A percentile compares a stretch with the other conserved stretches of the same genome.
These are phyloP conservation scores for Drosophila acutilabella DNA, from an alignment of 2,888 invertebrate species.

Conservation along the genomic window DNA sequence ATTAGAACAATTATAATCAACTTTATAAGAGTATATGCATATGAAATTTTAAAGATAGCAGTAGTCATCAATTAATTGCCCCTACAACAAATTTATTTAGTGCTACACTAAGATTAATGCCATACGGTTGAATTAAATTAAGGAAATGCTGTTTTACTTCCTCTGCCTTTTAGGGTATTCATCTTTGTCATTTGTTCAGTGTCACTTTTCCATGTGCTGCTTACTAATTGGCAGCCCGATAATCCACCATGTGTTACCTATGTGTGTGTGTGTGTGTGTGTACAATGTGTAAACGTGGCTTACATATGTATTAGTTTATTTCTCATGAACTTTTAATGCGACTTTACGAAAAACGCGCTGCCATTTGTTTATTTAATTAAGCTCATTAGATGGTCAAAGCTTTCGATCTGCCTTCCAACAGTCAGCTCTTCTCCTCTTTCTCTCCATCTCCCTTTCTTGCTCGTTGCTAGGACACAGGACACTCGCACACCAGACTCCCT, in stretches of 20 bases:
- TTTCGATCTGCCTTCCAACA: slow-evolving; percentile 21
- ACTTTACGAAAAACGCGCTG: slow-evolving; percentile 48
- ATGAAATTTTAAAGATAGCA: too few species aligned
- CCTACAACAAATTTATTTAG: too few species aligned
- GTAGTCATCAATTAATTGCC: too few species aligned
- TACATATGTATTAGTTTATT: slow-evolving; percentile 41
- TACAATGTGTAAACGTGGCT: slow-evolving; percentile 13
- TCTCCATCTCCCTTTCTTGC: slow-evolving; percentile 61
- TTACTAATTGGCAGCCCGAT: slow-evolving; percentile 36
- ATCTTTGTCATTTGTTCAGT: neutral
- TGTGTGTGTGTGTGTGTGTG: slow-evolving; percentile 17
- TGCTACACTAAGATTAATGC: too few species aligned
- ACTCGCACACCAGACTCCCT: slow-evolving; percentile 36
- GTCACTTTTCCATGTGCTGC: neutral
- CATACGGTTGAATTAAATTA: too few species aligned
- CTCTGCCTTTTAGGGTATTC: slow-evolving; percentile 3
- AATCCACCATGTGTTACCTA: slow-evolving; percentile 17
- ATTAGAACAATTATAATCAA: too few species aligned
- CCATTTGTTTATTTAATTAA: slow-evolving; percentile 80
- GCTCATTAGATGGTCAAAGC: slow-evolving; percentile 68
- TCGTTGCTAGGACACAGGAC: slow-evolving; percentile 36
- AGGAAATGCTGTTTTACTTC: too few species aligned
- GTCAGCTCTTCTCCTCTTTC: neutral
- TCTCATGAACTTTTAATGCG: slow-evolving; percentile 55
- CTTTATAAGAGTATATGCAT: too few species aligned